Conservation (phyloP, 2,888 invertebrate genomes). For the Schizaphis graminum region DNA sequence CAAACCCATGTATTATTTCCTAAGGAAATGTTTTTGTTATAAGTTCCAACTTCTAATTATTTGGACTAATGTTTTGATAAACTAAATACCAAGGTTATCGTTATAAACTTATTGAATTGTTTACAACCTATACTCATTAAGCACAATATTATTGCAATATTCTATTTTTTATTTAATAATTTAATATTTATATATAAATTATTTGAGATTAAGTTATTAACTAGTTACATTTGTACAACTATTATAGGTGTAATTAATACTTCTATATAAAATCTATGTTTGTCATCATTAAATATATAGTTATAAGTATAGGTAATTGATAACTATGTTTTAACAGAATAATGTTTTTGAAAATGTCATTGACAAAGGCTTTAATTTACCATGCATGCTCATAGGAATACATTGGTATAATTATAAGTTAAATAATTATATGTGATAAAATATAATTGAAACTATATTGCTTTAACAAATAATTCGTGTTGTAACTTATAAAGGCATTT, state of each 20-base stretch:
- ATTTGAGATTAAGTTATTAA: neutral
- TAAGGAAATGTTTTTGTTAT: neutral
- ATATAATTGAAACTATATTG: neutral
- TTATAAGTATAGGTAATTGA: neutral
- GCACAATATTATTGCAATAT: neutral
- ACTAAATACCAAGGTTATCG: neutral
- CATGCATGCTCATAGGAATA: neutral
- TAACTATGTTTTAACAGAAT: slow-evolving; percentile 16
- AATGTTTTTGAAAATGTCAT: slow-evolving; percentile 17
- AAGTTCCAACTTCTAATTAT: neutral
- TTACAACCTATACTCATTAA: neutral
- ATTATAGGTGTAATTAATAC: neutral
- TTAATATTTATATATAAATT: too few relatives aligned
- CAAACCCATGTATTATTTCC: neutral
- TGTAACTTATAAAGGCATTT: neutral
- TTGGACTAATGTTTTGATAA: neutral
- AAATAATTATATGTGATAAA: neutral
- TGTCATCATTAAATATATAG: neutral
- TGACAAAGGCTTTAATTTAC: neutral
- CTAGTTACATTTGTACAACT: too few relatives aligned
- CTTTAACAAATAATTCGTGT: neutral
- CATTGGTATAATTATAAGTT: neutral
- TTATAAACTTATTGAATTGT: neutral
- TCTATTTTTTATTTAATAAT: neutral
- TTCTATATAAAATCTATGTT: neutral